Conservation (phyloP, 1,140 invertebrate genomes). For the Stratiolaelaps scimitus region DNA sequence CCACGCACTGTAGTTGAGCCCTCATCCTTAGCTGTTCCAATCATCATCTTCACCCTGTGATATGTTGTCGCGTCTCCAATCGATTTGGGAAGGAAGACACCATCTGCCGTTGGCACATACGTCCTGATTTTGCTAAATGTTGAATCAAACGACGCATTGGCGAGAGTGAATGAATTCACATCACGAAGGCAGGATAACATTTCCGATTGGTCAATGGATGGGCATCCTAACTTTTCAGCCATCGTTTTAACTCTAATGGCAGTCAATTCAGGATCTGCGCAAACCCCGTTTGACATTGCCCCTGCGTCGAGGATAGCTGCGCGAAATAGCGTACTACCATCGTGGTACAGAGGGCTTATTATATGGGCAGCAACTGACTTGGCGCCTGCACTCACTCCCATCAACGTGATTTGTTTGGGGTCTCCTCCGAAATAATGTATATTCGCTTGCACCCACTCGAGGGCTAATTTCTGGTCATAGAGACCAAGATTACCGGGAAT, state of each 20-base stretch:
- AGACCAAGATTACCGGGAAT: constrained; percentile 47
- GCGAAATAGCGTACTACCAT: constrained; percentile 41
- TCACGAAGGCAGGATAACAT: constrained; percentile 1
- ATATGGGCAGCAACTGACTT: constrained; percentile 47
- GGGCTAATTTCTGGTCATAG: constrained; percentile 45
- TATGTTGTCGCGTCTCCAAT: not conserved
- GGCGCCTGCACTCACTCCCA: constrained; percentile 61
- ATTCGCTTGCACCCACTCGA: constrained; percentile 61
- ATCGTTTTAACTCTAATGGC: not conserved
- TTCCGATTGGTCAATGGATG: not conserved
- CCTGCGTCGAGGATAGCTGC: constrained; percentile 34
- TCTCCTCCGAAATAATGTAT: constrained; percentile 80
- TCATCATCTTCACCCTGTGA: not conserved
- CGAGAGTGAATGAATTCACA: not conserved
- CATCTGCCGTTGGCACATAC: not conserved
- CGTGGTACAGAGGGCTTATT: constrained; percentile 42
- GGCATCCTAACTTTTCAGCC: not conserved
- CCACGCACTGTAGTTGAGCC: not conserved
- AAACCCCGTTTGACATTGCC: not conserved
- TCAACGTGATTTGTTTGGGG: constrained; percentile 77
- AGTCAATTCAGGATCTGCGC: not conserved
- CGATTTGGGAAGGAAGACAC: not conserved
- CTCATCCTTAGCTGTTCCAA: not conserved
- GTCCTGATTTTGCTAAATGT: not conserved
- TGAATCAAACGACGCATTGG: not conserved